Conservation (phyloP, 2,113 vertebrate genomes). For the Phyllostomus discolor region DNA sequence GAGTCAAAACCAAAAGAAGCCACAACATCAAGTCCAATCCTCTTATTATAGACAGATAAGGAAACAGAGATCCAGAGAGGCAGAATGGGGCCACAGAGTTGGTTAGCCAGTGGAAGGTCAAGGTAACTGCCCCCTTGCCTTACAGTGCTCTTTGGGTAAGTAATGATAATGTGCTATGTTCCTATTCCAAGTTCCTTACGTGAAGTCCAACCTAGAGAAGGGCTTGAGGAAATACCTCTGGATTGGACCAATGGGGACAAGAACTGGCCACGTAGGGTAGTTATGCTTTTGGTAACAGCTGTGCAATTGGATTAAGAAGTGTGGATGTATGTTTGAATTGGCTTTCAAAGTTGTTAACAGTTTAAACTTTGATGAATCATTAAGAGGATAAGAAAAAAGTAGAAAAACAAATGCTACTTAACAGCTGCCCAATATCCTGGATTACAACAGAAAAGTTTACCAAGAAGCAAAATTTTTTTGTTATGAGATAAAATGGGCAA, state of each 20-base stretch:
- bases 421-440: background rate
- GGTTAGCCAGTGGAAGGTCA: background rate
- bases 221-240: background rate
- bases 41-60: background rate
- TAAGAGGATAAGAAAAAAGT: background rate
- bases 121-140: background rate
- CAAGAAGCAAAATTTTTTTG: background rate
- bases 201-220: background rate
- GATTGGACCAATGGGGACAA: background rate
- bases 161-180: background rate
- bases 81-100: no score
- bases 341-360: background rate
- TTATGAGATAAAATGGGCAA: background rate
- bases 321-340: background rate
- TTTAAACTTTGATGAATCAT: conserved; percentile 16
- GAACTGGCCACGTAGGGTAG: background rate
- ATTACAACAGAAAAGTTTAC: background rate
- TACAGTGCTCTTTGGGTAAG: background rate
- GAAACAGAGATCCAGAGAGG: background rate
- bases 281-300: background rate
- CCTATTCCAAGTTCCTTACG: background rate
- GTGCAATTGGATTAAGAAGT: background rate
- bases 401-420: conserved; percentile 39
- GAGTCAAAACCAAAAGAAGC: background rate
- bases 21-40: background rate